Base-by-base conservation (phyloP, 2,113 vertebrate species). In the Halichoerus grypus region DNA sequence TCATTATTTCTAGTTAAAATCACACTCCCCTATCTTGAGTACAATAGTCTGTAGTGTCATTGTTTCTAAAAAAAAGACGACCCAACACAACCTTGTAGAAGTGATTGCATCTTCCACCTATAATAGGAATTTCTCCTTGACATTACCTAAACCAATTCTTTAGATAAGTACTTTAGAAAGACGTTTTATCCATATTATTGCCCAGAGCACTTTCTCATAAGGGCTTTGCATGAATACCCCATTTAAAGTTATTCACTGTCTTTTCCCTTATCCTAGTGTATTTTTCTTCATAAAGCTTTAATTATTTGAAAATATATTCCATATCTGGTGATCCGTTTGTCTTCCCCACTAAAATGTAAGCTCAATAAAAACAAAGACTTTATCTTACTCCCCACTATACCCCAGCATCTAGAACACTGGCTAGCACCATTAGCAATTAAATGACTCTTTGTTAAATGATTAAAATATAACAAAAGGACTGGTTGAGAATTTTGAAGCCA, bases 1-100 rank as follows among this genome's bases (percentile, higher is more conserved):
- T 33, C 2, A 72, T 86, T 31, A 86, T 74, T 88, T 92, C 82
- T 55, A 88, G 8, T 93, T 83, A 96, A 91, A 86, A 91, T 11
- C 21, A 67, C 2, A 77, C 33, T 71, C 7, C 4, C 19, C 22
- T 61, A 26, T 81, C 36, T 57, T 63, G n/a, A 72, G 16, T 51
- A 63, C 22, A 69, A 26, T 61, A 33, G 18, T 71, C 16, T 86
- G 4, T 59, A 42, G 76, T 92, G 4, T 19, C 13, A 72, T 63
- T 19, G 14, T 42, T 95, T 87, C 49, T 74, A 31, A 74, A 49
- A 86, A 67, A 65, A 65, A 33, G 19, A 76, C 61, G 33, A 39
- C 7, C 1, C 24, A 63, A 93, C 16, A 39, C 11, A 69, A 8
- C 49, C 31, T 69, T 92, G 19, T 12, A 57, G 39, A 89, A 82